Evolutionary conservation across 2,113 vertebrate species (phyloP).

Genomic region (Potamarius usumacintae): DNA sequence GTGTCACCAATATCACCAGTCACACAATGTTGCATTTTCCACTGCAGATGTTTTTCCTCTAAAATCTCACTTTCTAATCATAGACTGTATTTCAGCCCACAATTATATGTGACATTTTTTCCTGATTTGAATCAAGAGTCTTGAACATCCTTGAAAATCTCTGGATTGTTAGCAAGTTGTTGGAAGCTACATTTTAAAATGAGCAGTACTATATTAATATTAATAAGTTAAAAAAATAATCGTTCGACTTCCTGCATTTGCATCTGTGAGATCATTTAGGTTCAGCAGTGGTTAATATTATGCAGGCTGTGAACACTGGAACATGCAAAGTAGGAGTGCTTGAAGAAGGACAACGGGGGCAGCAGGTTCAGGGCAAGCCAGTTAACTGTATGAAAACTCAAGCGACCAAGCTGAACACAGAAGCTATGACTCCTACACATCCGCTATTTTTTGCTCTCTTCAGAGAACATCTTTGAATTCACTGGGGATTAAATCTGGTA

Average conservation of each 20-base stretch:
- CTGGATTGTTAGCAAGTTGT: neutral
- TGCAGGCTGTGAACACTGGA: neutral
- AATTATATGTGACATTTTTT: neutral
- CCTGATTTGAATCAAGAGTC: neutral
- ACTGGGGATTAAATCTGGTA: neutral
- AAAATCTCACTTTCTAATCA: neutral
- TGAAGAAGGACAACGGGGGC: neutral
- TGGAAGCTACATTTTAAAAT: neutral
- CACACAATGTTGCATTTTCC: neutral
- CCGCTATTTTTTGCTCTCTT: neutral
- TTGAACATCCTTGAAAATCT: neutral
- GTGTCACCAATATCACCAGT: neutral
- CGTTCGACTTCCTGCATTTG: neutral
- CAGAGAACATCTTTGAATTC: neutral
- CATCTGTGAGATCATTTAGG: neutral
- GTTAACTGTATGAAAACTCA: constrained; percentile 7
- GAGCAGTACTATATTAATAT: neutral
- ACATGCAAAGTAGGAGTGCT: neutral
- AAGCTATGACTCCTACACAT: constrained; percentile 18
- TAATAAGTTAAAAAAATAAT: neutral
- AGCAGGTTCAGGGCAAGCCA: neutral
- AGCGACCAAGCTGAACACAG: constrained; percentile 7
- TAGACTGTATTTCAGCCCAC: neutral
- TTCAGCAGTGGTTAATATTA: neutral
- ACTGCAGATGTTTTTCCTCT: neutral